These are phyloP conservation scores for Macroglossus sobrinus DNA, from an alignment of 2,113 vertebrate species.

Conservation along the genomic window DNA sequence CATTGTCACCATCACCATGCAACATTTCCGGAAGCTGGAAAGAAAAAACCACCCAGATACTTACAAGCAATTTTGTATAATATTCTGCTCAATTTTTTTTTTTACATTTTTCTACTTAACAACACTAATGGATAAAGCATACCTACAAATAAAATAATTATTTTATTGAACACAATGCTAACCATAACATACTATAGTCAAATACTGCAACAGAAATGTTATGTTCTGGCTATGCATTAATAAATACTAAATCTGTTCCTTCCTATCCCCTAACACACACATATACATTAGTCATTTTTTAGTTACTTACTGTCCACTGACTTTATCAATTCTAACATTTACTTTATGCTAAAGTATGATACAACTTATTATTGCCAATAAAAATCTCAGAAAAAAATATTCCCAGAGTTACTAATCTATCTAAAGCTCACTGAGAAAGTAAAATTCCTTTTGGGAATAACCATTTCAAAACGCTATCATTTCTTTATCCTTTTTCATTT, in stretches of 20 bases:
- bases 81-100: background rate
- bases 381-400: background rate
- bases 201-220: background rate
- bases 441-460: background rate
- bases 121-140: background rate
- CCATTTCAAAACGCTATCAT: background rate
- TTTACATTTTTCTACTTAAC: background rate
- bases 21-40: conserved; percentile 97
- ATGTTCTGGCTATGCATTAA: background rate
- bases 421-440: background rate
- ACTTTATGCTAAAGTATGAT: background rate
- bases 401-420: background rate
- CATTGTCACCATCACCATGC: conserved; percentile 95
- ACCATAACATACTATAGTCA: background rate
- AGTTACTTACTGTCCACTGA: background rate
- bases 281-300: background rate
- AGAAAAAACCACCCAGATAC: background rate
- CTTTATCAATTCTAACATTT: background rate
- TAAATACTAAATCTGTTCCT: background rate
- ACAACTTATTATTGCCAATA: background rate
- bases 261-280: background rate
- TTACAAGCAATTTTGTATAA: background rate
- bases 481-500: background rate
- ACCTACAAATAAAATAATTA: background rate
- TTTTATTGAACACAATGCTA: conserved; percentile 9